phyloP scores from a whole-genome alignment of 2,888 invertebrate genomes.

The Punctoribates punctum region DNA sequence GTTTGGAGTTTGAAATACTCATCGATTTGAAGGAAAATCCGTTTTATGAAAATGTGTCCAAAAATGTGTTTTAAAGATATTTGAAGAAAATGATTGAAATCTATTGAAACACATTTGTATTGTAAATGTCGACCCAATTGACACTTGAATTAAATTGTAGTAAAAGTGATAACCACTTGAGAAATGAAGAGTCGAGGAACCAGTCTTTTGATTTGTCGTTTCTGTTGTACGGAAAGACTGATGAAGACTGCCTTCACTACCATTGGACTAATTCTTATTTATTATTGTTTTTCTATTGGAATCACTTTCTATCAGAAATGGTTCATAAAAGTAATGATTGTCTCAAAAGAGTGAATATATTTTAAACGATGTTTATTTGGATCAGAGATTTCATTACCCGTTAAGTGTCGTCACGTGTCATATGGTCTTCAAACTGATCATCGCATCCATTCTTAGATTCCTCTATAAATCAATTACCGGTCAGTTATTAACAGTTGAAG shows the following conservation, averaged over 20 bases:
- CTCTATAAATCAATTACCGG: conserved; percentile 59
- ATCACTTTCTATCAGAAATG: conserved; percentile 96
- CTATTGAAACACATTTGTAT: background rate
- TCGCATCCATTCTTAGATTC: conserved; percentile 68
- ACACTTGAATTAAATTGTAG: background rate
- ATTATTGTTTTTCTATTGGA: conserved; percentile 87
- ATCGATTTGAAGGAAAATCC: no score
- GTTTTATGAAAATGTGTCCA: no score
- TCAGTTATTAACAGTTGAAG: background rate
- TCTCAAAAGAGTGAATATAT: background rate
- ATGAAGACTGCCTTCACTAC: conserved; percentile 49
- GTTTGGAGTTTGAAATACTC: no score
- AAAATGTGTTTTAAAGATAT: no score
- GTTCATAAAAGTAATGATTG: conserved; percentile 68
- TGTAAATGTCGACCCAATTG: background rate
- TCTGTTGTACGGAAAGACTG: background rate
- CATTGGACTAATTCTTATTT: conserved; percentile 66
- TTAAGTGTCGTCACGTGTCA: conserved; percentile 85
- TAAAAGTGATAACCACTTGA: background rate
- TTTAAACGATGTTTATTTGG: conserved; percentile 47
- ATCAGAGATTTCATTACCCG: conserved; percentile 80
- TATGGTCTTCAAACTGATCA: conserved; percentile 76
- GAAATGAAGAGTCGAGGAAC: background rate
- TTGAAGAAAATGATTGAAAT: background rate
- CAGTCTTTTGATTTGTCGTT: background rate